These are phyloP conservation scores for Gopherus flavomarginatus DNA, from an alignment of 2,113 vertebrate genomes.

Conservation along the genomic window DNA sequence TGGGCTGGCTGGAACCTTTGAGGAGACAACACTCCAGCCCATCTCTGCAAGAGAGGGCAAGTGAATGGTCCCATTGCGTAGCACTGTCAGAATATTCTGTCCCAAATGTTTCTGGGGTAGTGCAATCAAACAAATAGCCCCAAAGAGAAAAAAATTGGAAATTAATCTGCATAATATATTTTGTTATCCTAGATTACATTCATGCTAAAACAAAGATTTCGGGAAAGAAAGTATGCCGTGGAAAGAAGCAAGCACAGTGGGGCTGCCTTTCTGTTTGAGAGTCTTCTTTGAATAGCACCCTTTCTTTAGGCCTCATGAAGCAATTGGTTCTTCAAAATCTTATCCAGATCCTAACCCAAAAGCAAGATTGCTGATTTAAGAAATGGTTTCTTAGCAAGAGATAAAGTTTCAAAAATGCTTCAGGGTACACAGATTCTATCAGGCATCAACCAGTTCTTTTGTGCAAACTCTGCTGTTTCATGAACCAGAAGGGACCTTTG, in stretches of 20 bases:
- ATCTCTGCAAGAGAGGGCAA: neutral
- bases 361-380: neutral
- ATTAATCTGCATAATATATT: neutral
- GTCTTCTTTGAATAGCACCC: neutral
- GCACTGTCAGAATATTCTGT: neutral
- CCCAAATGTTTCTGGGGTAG: neutral
- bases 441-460: neutral
- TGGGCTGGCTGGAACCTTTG: neutral
- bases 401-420: neutral
- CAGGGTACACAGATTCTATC: neutral
- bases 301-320: neutral
- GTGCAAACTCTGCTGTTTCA: neutral
- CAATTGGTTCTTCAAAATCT: neutral
- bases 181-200: neutral
- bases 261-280: neutral
- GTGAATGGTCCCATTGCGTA: neutral
- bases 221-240: neutral
- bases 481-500: neutral
- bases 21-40: neutral
- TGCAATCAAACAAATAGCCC: neutral
- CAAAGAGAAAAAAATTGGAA: neutral
- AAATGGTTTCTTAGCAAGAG: neutral
- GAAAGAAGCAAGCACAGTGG: neutral
- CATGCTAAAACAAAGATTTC: neutral
- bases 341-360: neutral